Evolutionary conservation across 2,797 vertebrate genomes (phyloP).

Genomic region (Gambusia yucatana): DNA sequence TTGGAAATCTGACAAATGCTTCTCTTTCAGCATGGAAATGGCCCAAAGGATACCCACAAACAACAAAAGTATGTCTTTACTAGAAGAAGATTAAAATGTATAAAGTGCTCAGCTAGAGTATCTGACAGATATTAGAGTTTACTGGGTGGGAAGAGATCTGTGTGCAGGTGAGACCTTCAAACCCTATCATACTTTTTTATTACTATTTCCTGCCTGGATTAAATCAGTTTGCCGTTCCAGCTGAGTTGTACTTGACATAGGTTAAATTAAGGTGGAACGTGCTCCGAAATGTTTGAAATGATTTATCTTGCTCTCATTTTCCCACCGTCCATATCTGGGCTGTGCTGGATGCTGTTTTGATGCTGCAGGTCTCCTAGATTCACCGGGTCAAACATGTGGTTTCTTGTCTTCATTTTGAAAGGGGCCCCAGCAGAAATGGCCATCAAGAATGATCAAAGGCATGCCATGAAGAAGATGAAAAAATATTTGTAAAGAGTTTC

Average conservation of each 20-base stretch:
- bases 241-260: neutral
- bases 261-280: neutral
- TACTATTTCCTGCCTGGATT: too few species aligned
- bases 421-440: neutral
- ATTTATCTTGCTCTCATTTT: neutral
- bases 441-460: neutral
- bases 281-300: neutral
- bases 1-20: neutral
- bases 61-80: neutral
- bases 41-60: neutral
- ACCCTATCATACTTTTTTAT: neutral
- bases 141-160: neutral
- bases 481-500: neutral
- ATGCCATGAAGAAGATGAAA: neutral
- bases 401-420: neutral
- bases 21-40: neutral
- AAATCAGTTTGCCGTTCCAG: neutral
- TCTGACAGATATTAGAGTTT: neutral
- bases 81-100: neutral
- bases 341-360: neutral
- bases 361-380: neutral
- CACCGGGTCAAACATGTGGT: neutral
- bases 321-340: too few species aligned
- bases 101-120: neutral
- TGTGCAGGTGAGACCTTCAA: neutral